Evolutionary conservation across 2,113 vertebrate genomes (phyloP).

Genomic region (Limanda limanda): DNA sequence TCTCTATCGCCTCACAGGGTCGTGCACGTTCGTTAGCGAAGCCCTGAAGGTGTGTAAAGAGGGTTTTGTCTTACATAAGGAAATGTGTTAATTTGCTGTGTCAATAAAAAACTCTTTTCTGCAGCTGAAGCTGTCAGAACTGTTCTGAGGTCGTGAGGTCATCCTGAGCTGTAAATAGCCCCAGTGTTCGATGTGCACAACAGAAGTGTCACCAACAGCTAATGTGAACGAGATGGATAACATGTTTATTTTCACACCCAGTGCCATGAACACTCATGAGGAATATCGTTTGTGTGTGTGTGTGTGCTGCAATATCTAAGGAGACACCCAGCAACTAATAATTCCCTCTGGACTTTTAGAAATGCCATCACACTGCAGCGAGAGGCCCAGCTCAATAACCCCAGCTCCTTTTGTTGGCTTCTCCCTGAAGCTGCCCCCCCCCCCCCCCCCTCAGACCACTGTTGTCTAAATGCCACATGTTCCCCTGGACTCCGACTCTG

Average conservation of each 20-base stretch:
- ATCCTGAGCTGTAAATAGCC: conserved; percentile 48
- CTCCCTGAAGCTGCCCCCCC: conserved; percentile 21
- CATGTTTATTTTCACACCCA: conserved; percentile 17
- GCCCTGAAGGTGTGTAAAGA: not conserved
- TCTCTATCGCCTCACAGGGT: conserved; percentile 14
- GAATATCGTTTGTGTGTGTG: conserved; percentile 1
- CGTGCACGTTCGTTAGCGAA: too few species aligned
- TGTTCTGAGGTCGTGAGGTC: conserved; percentile 12
- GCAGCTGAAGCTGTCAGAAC: not conserved
- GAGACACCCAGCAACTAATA: conserved; percentile 33
- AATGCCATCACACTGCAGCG: conserved; percentile 32
- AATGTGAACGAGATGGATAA: conserved; percentile 23
- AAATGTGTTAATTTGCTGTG: not conserved
- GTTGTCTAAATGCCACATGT: conserved; percentile 52
- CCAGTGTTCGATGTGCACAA: conserved; percentile 21
- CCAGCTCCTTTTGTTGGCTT: conserved; percentile 20
- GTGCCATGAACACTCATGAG: conserved; percentile 16
- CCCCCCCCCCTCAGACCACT: conserved; percentile 6
- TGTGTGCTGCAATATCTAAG: conserved; percentile 42
- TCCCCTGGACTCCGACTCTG: conserved; percentile 6
- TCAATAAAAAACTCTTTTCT: conserved; percentile 23
- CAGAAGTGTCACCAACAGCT: conserved; percentile 2
- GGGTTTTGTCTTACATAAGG: conserved; percentile 13
- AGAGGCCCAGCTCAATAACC: conserved; percentile 35
- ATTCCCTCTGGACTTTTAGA: conserved; percentile 30